Conservation (phyloP, 2,888 invertebrate species). For the Callosobruchus maculatus region DNA sequence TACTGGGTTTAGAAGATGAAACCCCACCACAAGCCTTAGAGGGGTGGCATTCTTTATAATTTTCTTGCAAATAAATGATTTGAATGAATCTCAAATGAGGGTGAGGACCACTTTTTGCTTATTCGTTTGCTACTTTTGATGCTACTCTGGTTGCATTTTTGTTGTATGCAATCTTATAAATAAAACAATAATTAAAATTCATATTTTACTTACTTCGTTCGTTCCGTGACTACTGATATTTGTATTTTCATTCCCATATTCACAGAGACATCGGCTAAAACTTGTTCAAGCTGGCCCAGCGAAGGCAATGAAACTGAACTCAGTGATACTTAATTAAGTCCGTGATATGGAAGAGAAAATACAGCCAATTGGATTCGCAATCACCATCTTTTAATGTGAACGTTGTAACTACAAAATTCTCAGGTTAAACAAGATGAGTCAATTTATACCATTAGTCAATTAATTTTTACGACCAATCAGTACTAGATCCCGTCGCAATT, state of each 20-base stretch:
- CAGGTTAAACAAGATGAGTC: background rate
- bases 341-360: background rate
- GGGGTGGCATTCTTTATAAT: too few relatives aligned
- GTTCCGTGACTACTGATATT: too few relatives aligned
- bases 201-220: too few relatives aligned
- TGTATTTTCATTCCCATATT: background rate
- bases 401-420: background rate
- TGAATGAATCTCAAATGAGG: too few relatives aligned
- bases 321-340: background rate
- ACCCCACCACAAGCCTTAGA: too few relatives aligned
- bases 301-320: background rate
- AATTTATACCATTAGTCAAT: background rate
- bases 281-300: background rate
- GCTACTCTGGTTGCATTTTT: too few relatives aligned
- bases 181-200: too few relatives aligned
- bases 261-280: background rate
- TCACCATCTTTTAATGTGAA: background rate
- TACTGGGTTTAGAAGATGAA: too few relatives aligned
- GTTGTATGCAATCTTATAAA: too few relatives aligned
- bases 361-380: background rate
- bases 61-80: too few relatives aligned
- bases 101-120: too few relatives aligned
- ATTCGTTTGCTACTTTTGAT: too few relatives aligned
- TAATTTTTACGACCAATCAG: background rate
- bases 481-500: background rate